A percentile compares a stretch with the other conserved stretches of the same genome.
These are phyloP conservation scores for Callithrix jacchus DNA, from an alignment of 2,113 vertebrate genomes.

Conservation along the genomic window DNA sequence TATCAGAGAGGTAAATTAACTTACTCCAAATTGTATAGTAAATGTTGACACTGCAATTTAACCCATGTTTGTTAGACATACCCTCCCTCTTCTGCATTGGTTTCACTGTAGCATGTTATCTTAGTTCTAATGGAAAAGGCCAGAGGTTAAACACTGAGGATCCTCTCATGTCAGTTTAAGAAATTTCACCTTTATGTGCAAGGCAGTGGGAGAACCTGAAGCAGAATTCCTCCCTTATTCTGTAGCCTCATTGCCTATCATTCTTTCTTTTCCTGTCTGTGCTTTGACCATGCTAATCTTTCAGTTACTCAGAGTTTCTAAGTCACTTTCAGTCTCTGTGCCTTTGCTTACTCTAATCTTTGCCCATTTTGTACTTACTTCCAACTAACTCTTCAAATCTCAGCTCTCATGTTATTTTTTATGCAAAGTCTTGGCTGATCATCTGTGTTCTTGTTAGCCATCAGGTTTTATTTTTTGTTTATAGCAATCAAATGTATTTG, in stretches of 20 bases:
- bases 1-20: neutral
- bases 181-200: neutral
- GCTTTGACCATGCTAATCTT: neutral
- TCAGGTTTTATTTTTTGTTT: neutral
- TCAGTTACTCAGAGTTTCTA: neutral
- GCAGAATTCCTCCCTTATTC: neutral
- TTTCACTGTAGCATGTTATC: neutral
- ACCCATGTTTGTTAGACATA: neutral
- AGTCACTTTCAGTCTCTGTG: neutral
- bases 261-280: neutral
- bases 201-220: neutral
- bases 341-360: neutral
- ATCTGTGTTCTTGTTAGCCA: neutral
- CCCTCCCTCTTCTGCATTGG: neutral
- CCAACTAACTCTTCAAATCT: neutral
- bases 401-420: neutral
- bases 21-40: neutral
- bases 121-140: neutral
- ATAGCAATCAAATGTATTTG: neutral
- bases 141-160: neutral
- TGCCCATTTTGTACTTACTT: neutral
- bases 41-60: neutral
- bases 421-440: neutral
- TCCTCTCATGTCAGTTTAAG: neutral
- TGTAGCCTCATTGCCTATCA: rapidly evolving